phyloP scores from a whole-genome alignment of 1,140 invertebrate species.

The Ectropis grisescens region DNA sequence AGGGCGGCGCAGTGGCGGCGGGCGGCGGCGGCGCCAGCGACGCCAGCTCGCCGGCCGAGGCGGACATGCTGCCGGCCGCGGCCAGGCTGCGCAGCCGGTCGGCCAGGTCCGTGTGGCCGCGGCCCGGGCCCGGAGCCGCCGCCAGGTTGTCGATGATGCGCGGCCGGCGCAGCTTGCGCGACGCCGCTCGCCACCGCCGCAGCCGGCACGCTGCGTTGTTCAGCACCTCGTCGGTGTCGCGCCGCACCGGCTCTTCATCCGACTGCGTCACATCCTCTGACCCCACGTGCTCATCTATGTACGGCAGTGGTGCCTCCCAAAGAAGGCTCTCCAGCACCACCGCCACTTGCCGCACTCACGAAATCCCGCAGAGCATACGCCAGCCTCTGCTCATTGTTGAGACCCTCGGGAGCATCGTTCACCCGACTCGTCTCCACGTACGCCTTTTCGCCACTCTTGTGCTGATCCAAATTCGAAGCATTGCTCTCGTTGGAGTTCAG shows the following conservation, averaged over 20 bases:
- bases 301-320: slow-evolving; percentile 33
- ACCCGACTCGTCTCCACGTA: slow-evolving; percentile 20
- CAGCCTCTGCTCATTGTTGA: slow-evolving; percentile 41
- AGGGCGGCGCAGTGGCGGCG: slow-evolving; percentile 54
- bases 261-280: slow-evolving; percentile 29
- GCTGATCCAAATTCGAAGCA: slow-evolving; percentile 28
- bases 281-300: slow-evolving; percentile 46
- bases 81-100: slow-evolving; percentile 66
- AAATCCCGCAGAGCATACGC: slow-evolving; percentile 56
- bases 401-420: slow-evolving; percentile 28
- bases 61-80: slow-evolving; percentile 67
- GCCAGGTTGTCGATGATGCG: slow-evolving; percentile 60
- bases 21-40: slow-evolving; percentile 67
- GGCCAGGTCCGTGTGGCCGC: slow-evolving; percentile 49
- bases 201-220: slow-evolving; percentile 56
- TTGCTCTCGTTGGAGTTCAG: slow-evolving; percentile 40
- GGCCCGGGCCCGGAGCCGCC: slow-evolving; percentile 26
- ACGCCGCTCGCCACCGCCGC: slow-evolving; percentile 50
- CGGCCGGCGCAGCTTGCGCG: slow-evolving; percentile 38
- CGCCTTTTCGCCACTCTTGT: slow-evolving; percentile 26
- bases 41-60: slow-evolving; percentile 54
- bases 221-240: slow-evolving; percentile 48
- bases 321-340: slow-evolving; percentile 33
- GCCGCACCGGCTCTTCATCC: slow-evolving; percentile 39
- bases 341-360: slow-evolving; percentile 28